Base-by-base conservation (phyloP, 2,113 vertebrate species). In the Aegithalos caudatus region DNA sequence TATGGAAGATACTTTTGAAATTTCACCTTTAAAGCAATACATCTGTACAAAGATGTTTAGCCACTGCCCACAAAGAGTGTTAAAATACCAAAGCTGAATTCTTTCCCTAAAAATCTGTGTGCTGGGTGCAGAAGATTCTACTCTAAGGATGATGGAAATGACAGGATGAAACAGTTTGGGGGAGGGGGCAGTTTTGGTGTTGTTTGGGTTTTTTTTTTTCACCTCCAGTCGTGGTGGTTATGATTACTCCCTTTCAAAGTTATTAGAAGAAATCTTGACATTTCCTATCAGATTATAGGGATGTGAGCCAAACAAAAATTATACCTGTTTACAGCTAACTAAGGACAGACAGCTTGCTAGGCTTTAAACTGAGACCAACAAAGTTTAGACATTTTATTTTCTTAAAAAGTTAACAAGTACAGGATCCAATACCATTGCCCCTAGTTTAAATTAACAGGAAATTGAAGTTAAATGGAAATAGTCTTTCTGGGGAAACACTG, bases 371-470 rank as follows among this genome's bases (percentile, higher is more conserved):
- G 14, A 87, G 72, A 90, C 20, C 29, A 91, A 35, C 10, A 50
- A 84, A 91, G 29, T 84, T 83, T 17, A 73, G n/a, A 57, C 25
- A 50, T 81, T 84, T 92, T 88, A 15, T 91, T 88, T 81, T 61
- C 44, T n/a, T n/a, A n/a, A n/a, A n/a, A n/a, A 56, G 42, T 42
- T 44, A 53, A 79, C 28, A 81, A n/a, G 66, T 80, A 71, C 44
- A 83, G 48, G 77, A 81, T 58, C 40, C 64, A 57, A 56, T 77
- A 87, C 18, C n/a, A 53, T 17, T 71, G 50, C 14, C 38, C 23
- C 58, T 91, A 62, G 50, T 95, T 91, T 94, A 95, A 96, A 96
- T 84, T 53, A 82, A 77, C 14, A 86, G 42, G 54, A 90, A 91
- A 71, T 57, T 90, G 58, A 88, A 92, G 65, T 70, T 44, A 88